Conservation (phyloP, 2,113 vertebrate genomes). For the Apistogramma diplotaenia region DNA sequence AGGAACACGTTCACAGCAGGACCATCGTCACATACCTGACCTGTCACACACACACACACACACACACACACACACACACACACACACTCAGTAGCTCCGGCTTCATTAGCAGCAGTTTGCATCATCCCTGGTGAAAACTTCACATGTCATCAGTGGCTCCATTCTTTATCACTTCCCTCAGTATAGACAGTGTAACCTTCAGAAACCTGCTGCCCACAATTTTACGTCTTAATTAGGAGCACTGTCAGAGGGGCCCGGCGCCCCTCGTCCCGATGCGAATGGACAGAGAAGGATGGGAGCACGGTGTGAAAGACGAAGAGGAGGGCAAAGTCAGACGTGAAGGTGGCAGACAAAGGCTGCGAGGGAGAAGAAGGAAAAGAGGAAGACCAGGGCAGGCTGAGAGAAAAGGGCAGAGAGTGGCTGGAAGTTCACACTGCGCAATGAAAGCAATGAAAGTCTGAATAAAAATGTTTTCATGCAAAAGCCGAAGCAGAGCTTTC, state of each 20-base stretch:
- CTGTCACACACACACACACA: too few species aligned
- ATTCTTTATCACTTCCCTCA: constrained; percentile 74
- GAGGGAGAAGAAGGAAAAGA: not conserved
- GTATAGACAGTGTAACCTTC: constrained; percentile 74
- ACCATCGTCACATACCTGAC: too few species aligned
- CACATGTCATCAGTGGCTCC: constrained; percentile 77
- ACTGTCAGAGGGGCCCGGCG: constrained; percentile 52
- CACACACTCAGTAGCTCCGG: constrained; percentile 30
- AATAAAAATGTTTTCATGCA: too few species aligned
- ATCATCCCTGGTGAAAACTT: constrained; percentile 71
- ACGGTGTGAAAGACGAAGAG: constrained; percentile 52
- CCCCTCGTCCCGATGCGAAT: constrained; percentile 52
- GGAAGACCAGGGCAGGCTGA: not conserved
- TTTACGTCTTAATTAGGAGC: constrained; percentile 77
- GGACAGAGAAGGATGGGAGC: constrained; percentile 56
- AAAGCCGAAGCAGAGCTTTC: too few species aligned
- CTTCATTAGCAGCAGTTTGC: constrained; percentile 75
- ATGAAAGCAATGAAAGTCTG: not conserved
- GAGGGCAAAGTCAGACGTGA: constrained; percentile 38
- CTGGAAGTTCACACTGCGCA: not conserved
- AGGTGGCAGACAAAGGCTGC: constrained; percentile 36
- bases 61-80: not conserved
- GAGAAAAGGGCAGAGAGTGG: not conserved
- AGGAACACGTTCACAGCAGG: not conserved
- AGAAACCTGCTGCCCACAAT: constrained; percentile 77